These are phyloP conservation scores for Epinephelus malabaricus DNA, from an alignment of 2,797 vertebrate species.

Conservation along the genomic window DNA sequence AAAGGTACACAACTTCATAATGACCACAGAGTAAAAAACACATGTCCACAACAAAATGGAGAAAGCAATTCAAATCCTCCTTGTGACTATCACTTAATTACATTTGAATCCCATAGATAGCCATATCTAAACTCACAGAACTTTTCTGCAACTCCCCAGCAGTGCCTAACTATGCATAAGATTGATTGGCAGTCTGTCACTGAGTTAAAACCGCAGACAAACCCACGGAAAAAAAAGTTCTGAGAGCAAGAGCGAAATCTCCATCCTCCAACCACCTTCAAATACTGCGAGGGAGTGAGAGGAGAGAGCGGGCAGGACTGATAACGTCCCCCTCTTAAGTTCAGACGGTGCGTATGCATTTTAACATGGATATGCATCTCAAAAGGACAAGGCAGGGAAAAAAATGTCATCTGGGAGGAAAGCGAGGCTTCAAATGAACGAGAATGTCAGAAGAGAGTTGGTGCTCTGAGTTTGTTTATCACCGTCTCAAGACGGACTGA, in stretches of 20 bases:
- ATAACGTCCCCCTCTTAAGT: slow-evolving; percentile 50
- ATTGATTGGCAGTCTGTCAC: slow-evolving; percentile 46
- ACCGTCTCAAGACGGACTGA: slow-evolving; percentile 64
- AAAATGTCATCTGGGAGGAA: slow-evolving; percentile 49
- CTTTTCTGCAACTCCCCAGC: slow-evolving; percentile 1
- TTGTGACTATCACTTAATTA: slow-evolving; percentile 14
- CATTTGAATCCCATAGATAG: background rate
- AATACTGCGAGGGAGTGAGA: slow-evolving; percentile 23
- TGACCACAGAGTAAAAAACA: background rate
- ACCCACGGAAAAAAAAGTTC: slow-evolving; percentile 17
- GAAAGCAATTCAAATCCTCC: background rate
- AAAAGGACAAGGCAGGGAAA: slow-evolving; percentile 40
- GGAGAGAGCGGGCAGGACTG: slow-evolving; percentile 36
- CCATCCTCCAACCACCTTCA: slow-evolving; percentile 40
- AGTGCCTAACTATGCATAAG: background rate
- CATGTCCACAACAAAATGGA: background rate
- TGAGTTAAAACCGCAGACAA: slow-evolving; percentile 19
- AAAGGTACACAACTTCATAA: background rate
- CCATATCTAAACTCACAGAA: slow-evolving; percentile 10
- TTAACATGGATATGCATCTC: slow-evolving; percentile 50
- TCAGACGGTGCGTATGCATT: slow-evolving; percentile 25
- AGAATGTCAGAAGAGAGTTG: slow-evolving; percentile 70
- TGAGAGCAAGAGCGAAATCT: slow-evolving; percentile 42
- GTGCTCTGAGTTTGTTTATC: slow-evolving; percentile 61
- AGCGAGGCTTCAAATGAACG: slow-evolving; percentile 64